phyloP scores from a whole-genome alignment of 2,113 vertebrate genomes.

The Ovis aries region ARS-UI_Ramb_v3.0 NC_056054.1:206467001-206467500 shows the following conservation, averaged over 20 bases:
- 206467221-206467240: constrained; percentile 63
- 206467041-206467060: constrained; percentile 63
- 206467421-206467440: background rate
- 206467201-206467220: constrained; percentile 52
- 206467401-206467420: background rate
- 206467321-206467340: background rate
- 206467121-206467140: constrained; percentile 64
- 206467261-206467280: constrained; percentile 34
- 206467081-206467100: constrained; percentile 68
- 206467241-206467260: background rate
- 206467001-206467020: background rate
- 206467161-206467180: constrained; percentile 66
- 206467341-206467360: background rate
- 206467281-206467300: constrained; percentile 37
- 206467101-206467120: constrained; percentile 67
- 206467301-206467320: constrained; percentile 47
- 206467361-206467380: background rate
- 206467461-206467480: background rate
- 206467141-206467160: constrained; percentile 67
- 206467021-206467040: constrained; percentile 42
- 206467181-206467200: constrained; percentile 58
- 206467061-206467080: constrained; percentile 68
- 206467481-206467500: background rate
- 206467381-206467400: background rate
- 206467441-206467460: background rate